Percentiles rank a stretch among this genome's conserved stretches.
phyloP scores from a whole-genome alignment of 2,888 invertebrate genomes.

The Bursaphelenchus okinawaensis region DNA sequence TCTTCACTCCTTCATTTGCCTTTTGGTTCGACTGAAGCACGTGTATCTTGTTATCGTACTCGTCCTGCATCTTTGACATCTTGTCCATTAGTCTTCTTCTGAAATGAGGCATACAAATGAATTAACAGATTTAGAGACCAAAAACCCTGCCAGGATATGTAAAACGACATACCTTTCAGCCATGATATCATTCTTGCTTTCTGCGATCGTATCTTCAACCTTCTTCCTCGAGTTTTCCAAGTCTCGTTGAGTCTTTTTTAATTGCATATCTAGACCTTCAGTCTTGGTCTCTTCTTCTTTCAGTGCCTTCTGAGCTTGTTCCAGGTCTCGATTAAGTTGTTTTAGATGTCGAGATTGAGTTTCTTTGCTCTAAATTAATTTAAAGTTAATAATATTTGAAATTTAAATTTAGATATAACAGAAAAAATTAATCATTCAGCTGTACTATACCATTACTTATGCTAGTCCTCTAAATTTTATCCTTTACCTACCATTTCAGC shows the following conservation, averaged over 20 bases:
- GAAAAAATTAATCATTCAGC: no score
- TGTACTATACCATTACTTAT: no score
- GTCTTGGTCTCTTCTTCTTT: slow-evolving; percentile 29
- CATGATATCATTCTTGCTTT: slow-evolving; percentile 41
- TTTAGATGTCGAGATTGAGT: slow-evolving; percentile 32
- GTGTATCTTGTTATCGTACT: slow-evolving; percentile 34
- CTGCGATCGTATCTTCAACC: slow-evolving; percentile 36
- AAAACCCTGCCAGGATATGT: background rate
- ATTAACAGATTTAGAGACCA: background rate
- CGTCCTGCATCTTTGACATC: slow-evolving; percentile 36
- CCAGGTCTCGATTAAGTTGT: slow-evolving; percentile 31
- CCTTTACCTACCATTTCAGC: slow-evolving; percentile 33
- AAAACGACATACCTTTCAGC: slow-evolving; percentile 29
- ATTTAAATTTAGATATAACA: no score
- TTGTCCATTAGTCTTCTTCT: slow-evolving; percentile 43
- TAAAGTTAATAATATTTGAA: no score
- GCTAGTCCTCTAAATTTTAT: background rate
- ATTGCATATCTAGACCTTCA: slow-evolving; percentile 33
- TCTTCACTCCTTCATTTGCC: slow-evolving; percentile 36
- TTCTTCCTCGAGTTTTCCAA: slow-evolving; percentile 42
- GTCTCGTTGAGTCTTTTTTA: slow-evolving; percentile 38
- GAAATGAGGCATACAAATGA: slow-evolving; percentile 12
- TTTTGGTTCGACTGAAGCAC: slow-evolving; percentile 34
- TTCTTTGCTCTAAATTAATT: slow-evolving; percentile 45
- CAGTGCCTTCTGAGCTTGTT: slow-evolving; percentile 23